A percentile compares a stretch with the other conserved stretches of the same genome.
These are phyloP conservation scores for Eurytoma californica DNA, from an alignment of 2,888 invertebrate genomes.

Conservation along the genomic window DNA sequence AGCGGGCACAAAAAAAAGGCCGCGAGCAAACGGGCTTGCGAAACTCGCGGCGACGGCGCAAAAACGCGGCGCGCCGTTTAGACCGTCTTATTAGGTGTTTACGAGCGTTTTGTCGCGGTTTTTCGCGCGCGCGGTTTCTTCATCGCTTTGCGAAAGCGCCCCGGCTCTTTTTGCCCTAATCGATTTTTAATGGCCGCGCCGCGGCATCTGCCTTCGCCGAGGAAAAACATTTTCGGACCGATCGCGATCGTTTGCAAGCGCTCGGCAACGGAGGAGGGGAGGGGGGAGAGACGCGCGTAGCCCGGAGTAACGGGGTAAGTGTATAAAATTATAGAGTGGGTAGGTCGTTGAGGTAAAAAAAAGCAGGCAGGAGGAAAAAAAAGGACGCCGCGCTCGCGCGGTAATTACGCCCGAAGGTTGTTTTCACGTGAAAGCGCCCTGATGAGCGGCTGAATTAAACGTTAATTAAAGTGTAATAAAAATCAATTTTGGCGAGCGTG, in stretches of 20 bases:
- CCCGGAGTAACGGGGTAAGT: slow-evolving; percentile 20
- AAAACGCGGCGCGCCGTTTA: background rate
- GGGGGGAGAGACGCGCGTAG: too few species aligned
- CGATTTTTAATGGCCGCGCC: slow-evolving; percentile 35
- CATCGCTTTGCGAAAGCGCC: slow-evolving; percentile 25
- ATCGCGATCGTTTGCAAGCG: slow-evolving; percentile 27
- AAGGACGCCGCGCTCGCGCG: background rate
- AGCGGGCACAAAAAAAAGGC: slow-evolving; percentile 25
- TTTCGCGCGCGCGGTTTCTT: slow-evolving; percentile 18
- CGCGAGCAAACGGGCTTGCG: background rate
- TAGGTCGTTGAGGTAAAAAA: background rate
- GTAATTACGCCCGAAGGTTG: slow-evolving; percentile 11
- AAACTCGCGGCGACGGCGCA: slow-evolving; percentile 4
- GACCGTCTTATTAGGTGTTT: slow-evolving; percentile 52
- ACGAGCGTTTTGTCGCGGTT: slow-evolving; percentile 43
- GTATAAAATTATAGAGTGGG: background rate
- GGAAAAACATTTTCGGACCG: slow-evolving; percentile 12
- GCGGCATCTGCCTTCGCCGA: background rate
- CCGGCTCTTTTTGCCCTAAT: slow-evolving; percentile 20
- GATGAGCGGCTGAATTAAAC: slow-evolving; percentile 27
- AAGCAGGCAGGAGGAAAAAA: slow-evolving; percentile 1
- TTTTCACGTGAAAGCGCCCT: slow-evolving; percentile 18
- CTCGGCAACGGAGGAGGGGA: background rate
- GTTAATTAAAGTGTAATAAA: slow-evolving; percentile 36
- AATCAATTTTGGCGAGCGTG: slow-evolving; percentile 30